Evolutionary conservation across 2,113 vertebrate species (phyloP).

Genomic region (Pterophyllum scalare): DNA sequence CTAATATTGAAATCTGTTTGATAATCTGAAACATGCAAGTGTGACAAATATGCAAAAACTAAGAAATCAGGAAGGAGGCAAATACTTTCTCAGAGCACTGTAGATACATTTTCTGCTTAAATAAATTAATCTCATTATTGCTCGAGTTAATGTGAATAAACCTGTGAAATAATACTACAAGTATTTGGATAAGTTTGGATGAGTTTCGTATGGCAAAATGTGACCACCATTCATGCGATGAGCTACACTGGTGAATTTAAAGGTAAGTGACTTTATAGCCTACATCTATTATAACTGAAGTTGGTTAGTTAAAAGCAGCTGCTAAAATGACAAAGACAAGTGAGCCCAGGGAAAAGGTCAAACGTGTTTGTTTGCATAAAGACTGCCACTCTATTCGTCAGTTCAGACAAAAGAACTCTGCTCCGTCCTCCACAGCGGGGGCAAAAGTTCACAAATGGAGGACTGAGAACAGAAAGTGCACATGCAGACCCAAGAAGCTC

Average conservation of each 20-base stretch:
- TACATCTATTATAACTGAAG: not conserved
- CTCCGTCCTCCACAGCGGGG: not conserved
- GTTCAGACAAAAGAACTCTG: not conserved
- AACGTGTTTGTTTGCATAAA: not conserved
- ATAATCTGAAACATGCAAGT: not conserved
- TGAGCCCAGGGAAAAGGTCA: constrained; percentile 17
- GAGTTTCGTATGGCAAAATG: not conserved
- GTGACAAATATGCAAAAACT: not conserved
- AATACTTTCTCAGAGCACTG: too few species aligned
- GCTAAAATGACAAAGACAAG: constrained; percentile 10
- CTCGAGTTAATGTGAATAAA: not conserved
- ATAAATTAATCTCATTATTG: not conserved
- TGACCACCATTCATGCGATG: not conserved
- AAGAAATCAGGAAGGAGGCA: too few species aligned
- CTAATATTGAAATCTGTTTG: not conserved
- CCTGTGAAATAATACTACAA: not conserved
- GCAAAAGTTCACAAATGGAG: not conserved
- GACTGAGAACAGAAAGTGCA: not conserved
- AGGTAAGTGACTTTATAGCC: not conserved
- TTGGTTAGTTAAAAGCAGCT: not conserved
- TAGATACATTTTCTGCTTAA: not conserved
- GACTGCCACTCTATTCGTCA: not conserved
- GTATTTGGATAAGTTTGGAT: not conserved
- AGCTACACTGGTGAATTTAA: not conserved
- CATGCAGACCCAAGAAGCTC: not conserved